Conservation (phyloP, 2,888 invertebrate genomes). For the Oasisia sp. region DNA sequence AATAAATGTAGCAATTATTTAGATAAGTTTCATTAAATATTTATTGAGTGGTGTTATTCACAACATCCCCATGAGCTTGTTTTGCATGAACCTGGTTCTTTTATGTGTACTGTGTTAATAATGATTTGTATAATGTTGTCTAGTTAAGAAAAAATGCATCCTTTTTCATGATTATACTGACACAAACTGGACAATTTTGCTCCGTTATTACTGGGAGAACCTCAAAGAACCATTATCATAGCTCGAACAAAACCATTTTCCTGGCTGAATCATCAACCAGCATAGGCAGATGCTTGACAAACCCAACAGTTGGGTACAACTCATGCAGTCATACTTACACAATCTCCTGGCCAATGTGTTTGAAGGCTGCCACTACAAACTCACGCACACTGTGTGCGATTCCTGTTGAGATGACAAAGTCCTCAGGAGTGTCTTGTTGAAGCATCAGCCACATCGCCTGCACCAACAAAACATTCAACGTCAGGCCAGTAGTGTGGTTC, state of each 20-base stretch:
- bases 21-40: no score
- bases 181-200: no score
- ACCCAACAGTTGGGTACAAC: not conserved
- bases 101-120: no score
- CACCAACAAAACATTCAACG: constrained; percentile 33
- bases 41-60: no score
- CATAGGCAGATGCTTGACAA: not conserved
- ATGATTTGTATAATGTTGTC: no score
- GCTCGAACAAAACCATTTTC: not conserved
- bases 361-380: constrained; percentile 93
- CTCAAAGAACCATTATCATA: not conserved
- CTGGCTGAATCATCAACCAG: not conserved
- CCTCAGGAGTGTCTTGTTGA: constrained; percentile 89
- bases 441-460: constrained; percentile 99
- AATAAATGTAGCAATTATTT: no score
- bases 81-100: no score
- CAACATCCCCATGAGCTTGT: no score
- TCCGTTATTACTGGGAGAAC: not conserved
- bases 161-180: no score
- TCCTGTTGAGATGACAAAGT: constrained; percentile 97
- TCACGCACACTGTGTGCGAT: constrained; percentile 94
- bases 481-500: no score
- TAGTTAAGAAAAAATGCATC: no score
- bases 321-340: constrained; percentile 63
- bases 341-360: constrained; percentile 77